Base-by-base conservation (phyloP, 2,113 vertebrate genomes). In the Chlorodrepanis virens region DNA sequence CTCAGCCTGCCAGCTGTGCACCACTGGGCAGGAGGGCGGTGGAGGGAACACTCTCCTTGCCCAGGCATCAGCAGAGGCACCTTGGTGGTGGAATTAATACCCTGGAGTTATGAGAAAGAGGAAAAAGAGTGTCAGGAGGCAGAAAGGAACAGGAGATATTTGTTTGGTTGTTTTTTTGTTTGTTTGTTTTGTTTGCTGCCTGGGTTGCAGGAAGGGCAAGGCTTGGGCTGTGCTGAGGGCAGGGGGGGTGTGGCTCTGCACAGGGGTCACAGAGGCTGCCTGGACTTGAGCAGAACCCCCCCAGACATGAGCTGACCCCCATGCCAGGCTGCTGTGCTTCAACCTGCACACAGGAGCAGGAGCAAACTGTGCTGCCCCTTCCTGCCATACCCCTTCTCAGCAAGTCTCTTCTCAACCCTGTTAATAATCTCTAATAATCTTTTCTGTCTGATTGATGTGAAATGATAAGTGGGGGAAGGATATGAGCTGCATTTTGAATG, bases 61-160 rank as follows among this genome's bases (percentile, higher is more conserved):
- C 44, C 49, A 13, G 19, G 10, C 17, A 10, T 42, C 44, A 31
- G 20, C 33, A 40, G 54, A 22, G 67, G 42, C 20, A 42, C n/a
- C 9, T 47, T 0, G 0, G 14, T 31, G 20, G 44, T 59, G 31
- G 23, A 72, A 24, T 29, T 0, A 0, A 15, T 2, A 2, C 64
- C 68, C 42, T 47, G 37, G 29, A 71, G 52, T 47, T 57, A 19
- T 17, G 47, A 68, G 37, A 37, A 53, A 33, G 49, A 33, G 61
- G 28, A 44, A 31, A 13, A 23, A n/a, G 25, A n/a, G 56, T 56
- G 42, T 50, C 22, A 28, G 52, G 57, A 52, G 31, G 47, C n/a
- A 61, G 50, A 50, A 69, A 28, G 35, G 31, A n/a, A 19, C 42
- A 33, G 35, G 10, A 49, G 6, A 35, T 3, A 4, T 12, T 45